Evolutionary conservation across 2,797 vertebrate species (phyloP), one percentile per base, ranked within the genome.

Genomic region (Lindbergichthys nudifrons): DNA sequence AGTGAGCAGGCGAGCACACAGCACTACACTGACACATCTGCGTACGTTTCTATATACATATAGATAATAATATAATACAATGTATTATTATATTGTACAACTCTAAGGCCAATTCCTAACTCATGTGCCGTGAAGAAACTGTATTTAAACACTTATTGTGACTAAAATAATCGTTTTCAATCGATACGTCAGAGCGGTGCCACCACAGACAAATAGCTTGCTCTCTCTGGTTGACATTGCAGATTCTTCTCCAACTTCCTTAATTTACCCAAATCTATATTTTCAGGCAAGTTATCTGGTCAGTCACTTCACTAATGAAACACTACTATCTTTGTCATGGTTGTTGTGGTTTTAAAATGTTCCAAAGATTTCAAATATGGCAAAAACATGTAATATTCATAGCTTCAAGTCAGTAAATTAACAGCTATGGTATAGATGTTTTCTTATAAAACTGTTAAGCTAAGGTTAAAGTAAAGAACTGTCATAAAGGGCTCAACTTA

Each of bases 191-290:
- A 62, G 12, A 64, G 21, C 57, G 19, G 18, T 7, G 12, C 8
- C 70, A 63, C 7, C 3, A 36, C 41, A 0, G 0, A 47, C 45
- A 57, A 67, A 21, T 8, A 30, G 48, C 13, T 18, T 18, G 1
- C 13, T 23, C 7, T 39, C 13, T 43, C 15, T 52, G 1, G 2
- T 4, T 48, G 21, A 77, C 53, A 65, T 0, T 3, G 26, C 26
- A 71, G 67, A 66, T 62, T 32, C 5, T 3, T 13, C 2, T 70
- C 10, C 5, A 58, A 71, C 46, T 83, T 87, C 65, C 70, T 68
- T 62, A 79, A 70, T 72, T 71, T 6, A 64, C 3, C 23, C 69
- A 65, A 70, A 41, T 19, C 13, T 10, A 3, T 13, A 43, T 14
- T 26, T 19, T n/a, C 3, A 2, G 16, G 15, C 45, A 26, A 53